Evolutionary conservation across 2,113 vertebrate species (phyloP), one percentile per base, ranked within the genome.

Genomic region (Leucopsar rothschildi): DNA sequence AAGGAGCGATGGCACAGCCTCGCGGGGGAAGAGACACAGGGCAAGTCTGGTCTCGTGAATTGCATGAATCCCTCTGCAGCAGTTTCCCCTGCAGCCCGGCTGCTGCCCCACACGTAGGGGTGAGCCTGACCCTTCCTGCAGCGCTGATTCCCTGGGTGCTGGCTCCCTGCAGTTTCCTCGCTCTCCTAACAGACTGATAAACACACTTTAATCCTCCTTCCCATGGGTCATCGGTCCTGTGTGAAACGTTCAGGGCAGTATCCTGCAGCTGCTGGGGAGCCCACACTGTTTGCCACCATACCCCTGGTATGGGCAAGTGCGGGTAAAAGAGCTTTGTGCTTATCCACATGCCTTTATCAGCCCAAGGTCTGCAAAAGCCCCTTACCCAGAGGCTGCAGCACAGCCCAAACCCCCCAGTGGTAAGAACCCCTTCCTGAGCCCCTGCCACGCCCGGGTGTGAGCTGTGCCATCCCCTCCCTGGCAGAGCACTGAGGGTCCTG

Each of bases 1-100:
- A 91, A 90, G 96, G 92, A 94, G 92, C 93, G 80, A 22, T 82
- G 94, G 92, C 84, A 90, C 75, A 82, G 86, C 86, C 86, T 90
- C 35, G 1, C 3, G 0, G 39, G 92, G 73, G 68, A 88, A 88
- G 86, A 95, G 91, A 70, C 10, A 15, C 10, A 47, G 77, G 91
- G 63, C 96, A 86, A 95, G 96, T 77, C 92, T 75, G 68, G 56
- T 95, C 97, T 73, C 29, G 96, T 72, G 82, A 63, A 61, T 72
- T 22, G 72, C 47, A 33, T 64, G 39, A 56, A 91, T 61, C 82
- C 70, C 40, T 70, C 49, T 0, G 12, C n/a, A 86, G 65, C 40
- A 3, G 65, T 44, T 9, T 50, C 59, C 50, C 37, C 40, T 22
- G 20, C n/a, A 15, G 45, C 75, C 73, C 8, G 50, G 18, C 86